Conservation (phyloP, 2,113 vertebrate species). For the Argyrosomus japonicus region DNA sequence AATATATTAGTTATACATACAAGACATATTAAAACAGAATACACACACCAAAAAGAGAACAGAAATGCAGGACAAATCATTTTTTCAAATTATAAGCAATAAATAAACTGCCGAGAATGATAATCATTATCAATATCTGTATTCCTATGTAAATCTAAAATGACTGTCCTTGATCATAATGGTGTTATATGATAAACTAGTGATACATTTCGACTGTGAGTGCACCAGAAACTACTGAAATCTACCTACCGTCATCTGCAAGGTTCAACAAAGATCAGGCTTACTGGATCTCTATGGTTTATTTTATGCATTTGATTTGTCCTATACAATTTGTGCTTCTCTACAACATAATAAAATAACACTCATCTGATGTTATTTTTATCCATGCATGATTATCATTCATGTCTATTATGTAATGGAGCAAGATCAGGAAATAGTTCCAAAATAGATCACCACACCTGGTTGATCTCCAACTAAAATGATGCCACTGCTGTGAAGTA, state of each 20-base stretch:
- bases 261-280: background rate
- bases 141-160: too few relatives aligned
- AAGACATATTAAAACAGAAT: too few relatives aligned
- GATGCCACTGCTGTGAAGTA: too few relatives aligned
- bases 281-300: background rate
- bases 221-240: background rate
- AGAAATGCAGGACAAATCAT: too few relatives aligned
- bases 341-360: background rate
- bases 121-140: too few relatives aligned
- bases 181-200: too few relatives aligned
- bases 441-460: background rate
- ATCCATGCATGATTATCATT: background rate
- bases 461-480: too few relatives aligned
- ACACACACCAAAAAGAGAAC: too few relatives aligned
- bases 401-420: background rate
- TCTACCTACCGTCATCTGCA: background rate
- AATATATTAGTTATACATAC: background rate
- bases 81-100: too few relatives aligned
- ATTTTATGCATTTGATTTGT: background rate
- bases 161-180: too few relatives aligned
- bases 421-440: background rate
- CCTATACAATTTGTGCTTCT: background rate
- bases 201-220: background rate
- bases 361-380: background rate
- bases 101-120: too few relatives aligned